Evolutionary conservation across 2,888 invertebrate genomes (phyloP).

Genomic region (Macrostomum cliftonense): DNA sequence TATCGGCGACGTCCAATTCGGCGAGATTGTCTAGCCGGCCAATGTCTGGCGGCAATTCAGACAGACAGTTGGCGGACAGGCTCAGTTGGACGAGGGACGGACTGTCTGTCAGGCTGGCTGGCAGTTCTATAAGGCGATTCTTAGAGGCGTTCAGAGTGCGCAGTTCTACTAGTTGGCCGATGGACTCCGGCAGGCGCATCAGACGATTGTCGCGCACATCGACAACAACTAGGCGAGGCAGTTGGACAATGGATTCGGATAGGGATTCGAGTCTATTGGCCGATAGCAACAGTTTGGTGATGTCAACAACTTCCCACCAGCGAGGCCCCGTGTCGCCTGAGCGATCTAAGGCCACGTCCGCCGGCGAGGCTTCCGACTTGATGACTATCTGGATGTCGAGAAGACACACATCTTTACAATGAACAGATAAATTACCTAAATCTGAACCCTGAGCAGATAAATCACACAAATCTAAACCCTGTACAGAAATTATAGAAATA

Average conservation of each 20-base stretch:
- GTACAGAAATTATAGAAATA: too few relatives aligned
- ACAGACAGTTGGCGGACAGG: conserved; percentile 41
- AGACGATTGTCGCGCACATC: conserved; percentile 54
- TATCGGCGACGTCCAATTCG: conserved; percentile 55
- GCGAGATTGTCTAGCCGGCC: conserved; percentile 48
- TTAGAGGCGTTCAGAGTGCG: conserved; percentile 32
- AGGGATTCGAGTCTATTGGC: conserved; percentile 32
- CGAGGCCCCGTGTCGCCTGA: conserved; percentile 36
- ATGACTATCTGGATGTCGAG: too few relatives aligned
- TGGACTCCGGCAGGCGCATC: conserved; percentile 50
- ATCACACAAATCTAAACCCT: too few relatives aligned
- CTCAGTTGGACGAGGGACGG: background rate
- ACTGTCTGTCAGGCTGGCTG: background rate
- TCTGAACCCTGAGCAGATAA: too few relatives aligned
- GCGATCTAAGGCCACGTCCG: conserved; percentile 20
- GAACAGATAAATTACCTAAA: too few relatives aligned
- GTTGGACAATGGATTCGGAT: conserved; percentile 30
- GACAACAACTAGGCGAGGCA: conserved; percentile 33
- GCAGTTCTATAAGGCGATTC: conserved; percentile 14
- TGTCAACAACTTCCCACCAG: conserved; percentile 67
- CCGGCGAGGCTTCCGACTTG: too few relatives aligned
- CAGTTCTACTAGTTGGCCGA: conserved; percentile 49
- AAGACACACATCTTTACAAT: too few relatives aligned
- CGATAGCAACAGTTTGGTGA: conserved; percentile 51
- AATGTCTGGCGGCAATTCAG: conserved; percentile 54